Conservation (phyloP, 2,113 vertebrate species). For the Camelus dromedarius region DNA sequence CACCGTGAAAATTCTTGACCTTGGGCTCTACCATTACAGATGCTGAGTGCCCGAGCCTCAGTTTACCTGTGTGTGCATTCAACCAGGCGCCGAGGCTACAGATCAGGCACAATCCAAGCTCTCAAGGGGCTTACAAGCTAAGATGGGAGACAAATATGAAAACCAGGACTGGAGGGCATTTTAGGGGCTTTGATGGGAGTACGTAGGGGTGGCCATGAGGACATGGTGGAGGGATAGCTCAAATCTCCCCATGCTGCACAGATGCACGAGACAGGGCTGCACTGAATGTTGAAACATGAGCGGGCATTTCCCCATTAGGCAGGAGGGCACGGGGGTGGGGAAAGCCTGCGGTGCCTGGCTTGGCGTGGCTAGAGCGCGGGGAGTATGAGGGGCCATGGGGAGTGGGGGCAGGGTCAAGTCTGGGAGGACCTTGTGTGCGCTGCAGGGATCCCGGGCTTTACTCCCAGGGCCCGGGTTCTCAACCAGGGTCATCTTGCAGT, state of each 20-base stretch:
- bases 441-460: fast-evolving
- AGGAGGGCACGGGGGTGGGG: not conserved
- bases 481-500: not conserved
- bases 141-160: not conserved
- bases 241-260: fast-evolving
- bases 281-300: not conserved
- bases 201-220: not conserved
- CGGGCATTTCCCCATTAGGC: not conserved
- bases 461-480: not conserved
- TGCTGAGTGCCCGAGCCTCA: not conserved
- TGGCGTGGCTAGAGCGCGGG: fast-evolving
- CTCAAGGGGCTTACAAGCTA: not conserved
- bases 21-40: not conserved
- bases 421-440: not conserved
- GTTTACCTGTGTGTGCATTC: not conserved
- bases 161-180: not conserved
- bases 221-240: not conserved
- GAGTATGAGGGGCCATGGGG: fast-evolving
- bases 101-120: not conserved
- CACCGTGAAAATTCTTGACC: not conserved
- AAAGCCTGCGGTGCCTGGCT: too few relatives aligned
- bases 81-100: not conserved
- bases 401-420: fast-evolving
- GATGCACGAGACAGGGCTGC: not conserved
- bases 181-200: not conserved